Evolutionary conservation across 2,797 vertebrate genomes (phyloP), one percentile per base, ranked within the genome.

Genomic region (Acrocephalus scirpaceus): DNA sequence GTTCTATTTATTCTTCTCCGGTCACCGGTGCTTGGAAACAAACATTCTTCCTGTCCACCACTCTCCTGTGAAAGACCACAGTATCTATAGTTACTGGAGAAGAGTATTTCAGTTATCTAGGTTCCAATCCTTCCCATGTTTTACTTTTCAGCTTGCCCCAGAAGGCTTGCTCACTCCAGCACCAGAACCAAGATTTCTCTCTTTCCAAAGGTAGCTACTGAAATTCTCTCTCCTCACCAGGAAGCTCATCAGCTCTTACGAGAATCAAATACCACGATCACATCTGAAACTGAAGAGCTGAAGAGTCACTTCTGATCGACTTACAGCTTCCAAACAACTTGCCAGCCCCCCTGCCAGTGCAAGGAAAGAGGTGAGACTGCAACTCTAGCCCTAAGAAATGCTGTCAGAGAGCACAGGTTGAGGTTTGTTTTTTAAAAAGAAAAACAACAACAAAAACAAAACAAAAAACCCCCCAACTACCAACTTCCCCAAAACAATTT

Each of bases 11-110:
- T 95, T 95, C 95, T 96, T 82, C 92, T 60, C 30, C 4, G 0
- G 77, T 76, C 93, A 87, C 86, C 47, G 64, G 80, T 53, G 67
- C 93, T 87, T 94, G 89, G 95, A 95, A 96, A 96, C 94, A 97
- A 93, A 94, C 86, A 94, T 95, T 95, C 88, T 95, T 97, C 93
- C 86, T 76, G 77, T 94, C 90, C 74, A 88, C 51, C 60, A 80
- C 80, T 87, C 90, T 93, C 92, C 93, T 79, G 83, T 90, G 90
- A 95, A 96, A 92, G 92, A 32, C 71, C 72, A 86, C 80, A 96
- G 95, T 96, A 97, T 95, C 93, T 95, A 95, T 90, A 97, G 93
- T 94, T 97, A 95, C 93, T 94, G 80, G 56, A 90, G 71, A 90
- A 86, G 48, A 93, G 80, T 70, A 83, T 48, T 95, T 92, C 80